Conservation (phyloP, 2,797 vertebrate species). For the Tragelaphus eurycerus region DNA sequence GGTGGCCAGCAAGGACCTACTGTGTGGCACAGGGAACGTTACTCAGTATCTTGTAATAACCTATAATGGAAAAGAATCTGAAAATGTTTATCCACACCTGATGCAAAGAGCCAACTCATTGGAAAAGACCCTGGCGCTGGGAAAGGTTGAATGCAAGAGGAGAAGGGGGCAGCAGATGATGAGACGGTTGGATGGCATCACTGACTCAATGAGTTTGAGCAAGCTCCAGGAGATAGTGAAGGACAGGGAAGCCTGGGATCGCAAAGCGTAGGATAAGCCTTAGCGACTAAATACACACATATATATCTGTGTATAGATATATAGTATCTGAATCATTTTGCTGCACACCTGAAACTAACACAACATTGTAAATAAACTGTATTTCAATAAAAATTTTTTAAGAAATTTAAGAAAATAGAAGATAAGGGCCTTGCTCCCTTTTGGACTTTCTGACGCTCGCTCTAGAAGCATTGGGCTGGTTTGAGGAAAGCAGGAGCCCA, state of each 20-base stretch:
- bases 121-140: not conserved
- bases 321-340: not conserved
- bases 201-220: not conserved
- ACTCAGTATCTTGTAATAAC: not conserved
- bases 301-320: not conserved
- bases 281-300: not conserved
- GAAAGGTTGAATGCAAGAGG: not conserved
- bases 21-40: not conserved
- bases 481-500: not conserved
- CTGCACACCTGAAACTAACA: not conserved
- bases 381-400: not conserved
- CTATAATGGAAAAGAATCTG: not conserved
- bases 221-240: not conserved
- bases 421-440: not conserved
- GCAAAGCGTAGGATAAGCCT: accelerated
- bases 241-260: not conserved
- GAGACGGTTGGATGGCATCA: not conserved
- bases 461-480: not conserved
- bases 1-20: not conserved
- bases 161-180: not conserved
- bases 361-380: not conserved
- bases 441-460: too few species aligned
- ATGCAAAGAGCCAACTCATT: not conserved
- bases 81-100: not conserved
- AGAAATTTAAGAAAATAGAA: not conserved